Base-by-base conservation (phyloP, 2,797 vertebrate species). In the Urophycis tenuis region DNA sequence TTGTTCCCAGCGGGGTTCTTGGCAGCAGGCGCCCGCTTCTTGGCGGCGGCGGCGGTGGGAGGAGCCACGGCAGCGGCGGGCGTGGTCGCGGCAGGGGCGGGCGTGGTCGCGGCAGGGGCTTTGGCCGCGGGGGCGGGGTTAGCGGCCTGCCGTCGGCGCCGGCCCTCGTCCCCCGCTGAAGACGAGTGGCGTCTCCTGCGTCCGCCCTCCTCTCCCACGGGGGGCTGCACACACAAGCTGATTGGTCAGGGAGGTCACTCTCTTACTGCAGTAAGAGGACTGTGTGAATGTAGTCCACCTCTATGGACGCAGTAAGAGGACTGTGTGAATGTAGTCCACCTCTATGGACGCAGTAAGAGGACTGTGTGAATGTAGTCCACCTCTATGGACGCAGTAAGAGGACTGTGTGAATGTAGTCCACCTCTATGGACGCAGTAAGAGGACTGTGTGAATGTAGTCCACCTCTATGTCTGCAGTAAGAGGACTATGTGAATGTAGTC, bases 191-290 rank as follows among this genome's bases (percentile, higher is more conserved):
- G 81, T 88, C 93, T 94, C 86, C 93, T 95, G 85, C 93, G 93
- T 82, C 93, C 93, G 77, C 86, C 91, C 75, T 96, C 95, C 79
- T 97, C 96, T 88, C 93, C 92, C 73, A 94, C 89, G 1, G 96
- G 96, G 83, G 96, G 95, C 97, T 99, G 92, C n/a, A 70, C 71
- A 80, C 7, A 69, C 10, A 67, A n/a, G 30, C 3, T 30, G 12
- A 67, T 60, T n/a, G 60, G 60, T 67, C 60, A 67, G 25, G 53
- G 29, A 22, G 69, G 69, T 33, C 76, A 73, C 49, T n/a, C n/a
- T n/a, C n/a, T n/a, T n/a, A n/a, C n/a, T n/a, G n/a, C n/a, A n/a
- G n/a, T n/a, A n/a, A n/a, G n/a, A n/a, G n/a, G n/a, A n/a, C n/a
- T n/a, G n/a, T n/a, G n/a, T n/a, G n/a, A n/a, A n/a, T n/a, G n/a